Base-by-base conservation (phyloP, 2,888 invertebrate genomes). In the Hemicrepidius hirtus region DNA sequence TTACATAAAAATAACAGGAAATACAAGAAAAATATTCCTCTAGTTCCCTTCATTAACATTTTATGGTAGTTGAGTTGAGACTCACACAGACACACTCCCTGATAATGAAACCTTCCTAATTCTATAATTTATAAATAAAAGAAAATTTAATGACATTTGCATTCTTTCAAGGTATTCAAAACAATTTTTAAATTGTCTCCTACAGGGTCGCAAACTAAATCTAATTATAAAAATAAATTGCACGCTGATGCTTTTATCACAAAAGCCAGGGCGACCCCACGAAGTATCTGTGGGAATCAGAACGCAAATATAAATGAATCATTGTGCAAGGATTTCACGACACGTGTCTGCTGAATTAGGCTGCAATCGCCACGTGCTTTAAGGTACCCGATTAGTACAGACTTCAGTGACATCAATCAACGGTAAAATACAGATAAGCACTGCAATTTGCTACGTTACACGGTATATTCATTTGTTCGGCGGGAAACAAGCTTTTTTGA, bases 201-300 rank as follows among this genome's bases (percentile, higher is more conserved):
- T 16, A 28, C 59, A 37, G 20, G 35, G 53, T 16, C 40, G 35
- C 62, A 28, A 50, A 50, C 50, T 35, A 82, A 84, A 84, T 84
- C 84, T 84, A 84, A 84, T 84, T 84, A 84, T 81, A 82, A 84
- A 83, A 84, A 84, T 84, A 84, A 83, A 83, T 84, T 83, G 82
- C 80, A 75, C 78, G 79, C 77, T 79, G 78, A 77, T 77, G 79
- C 80, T 76, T 77, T 75, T 77, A 73, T 73, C 73, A 73, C 73
- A 73, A 68, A 73, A 66, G 65, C 68, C 66, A 71, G 66, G 68
- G 44, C 55, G 60, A 53, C 49, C 66, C 68, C 65, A 62, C 53
- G 68, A 62, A 65, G 73, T 74, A 78, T 76, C 83, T 84, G 85
- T 85, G 85, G 85, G 85, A 85, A 85, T 78, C 85, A 81, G 76